phyloP scores from a whole-genome alignment of 37 sponge, comb jelly and placozoan species.

The Aplysina aerophoba region DNA sequence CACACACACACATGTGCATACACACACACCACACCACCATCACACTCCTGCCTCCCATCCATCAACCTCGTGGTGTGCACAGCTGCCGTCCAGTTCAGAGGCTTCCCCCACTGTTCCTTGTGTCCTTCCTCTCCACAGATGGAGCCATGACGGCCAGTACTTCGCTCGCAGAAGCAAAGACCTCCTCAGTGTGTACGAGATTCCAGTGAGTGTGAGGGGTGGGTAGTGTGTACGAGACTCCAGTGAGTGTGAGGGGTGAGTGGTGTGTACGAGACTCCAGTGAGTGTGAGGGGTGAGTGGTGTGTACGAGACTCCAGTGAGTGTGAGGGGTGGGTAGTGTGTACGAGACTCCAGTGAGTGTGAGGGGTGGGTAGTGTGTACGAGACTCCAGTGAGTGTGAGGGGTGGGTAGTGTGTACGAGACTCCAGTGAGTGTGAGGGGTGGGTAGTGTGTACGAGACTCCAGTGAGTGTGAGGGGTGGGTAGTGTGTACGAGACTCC shows the following conservation, averaged over 20 bases:
- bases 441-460: constrained; percentile 86
- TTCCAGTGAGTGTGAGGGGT: constrained; percentile 62
- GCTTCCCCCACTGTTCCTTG: too few relatives aligned
- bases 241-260: constrained; percentile 53
- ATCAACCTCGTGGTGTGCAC: too few relatives aligned
- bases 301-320: background rate
- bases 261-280: background rate
- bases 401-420: constrained; percentile 73
- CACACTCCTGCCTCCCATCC: too few relatives aligned
- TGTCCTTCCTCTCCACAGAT: constrained; percentile 50
- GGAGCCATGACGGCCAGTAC: constrained; percentile 88
- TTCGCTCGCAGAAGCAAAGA: constrained; percentile 82
- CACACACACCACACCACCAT: too few relatives aligned
- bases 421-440: constrained; percentile 73
- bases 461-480: constrained; percentile 73
- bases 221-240: background rate
- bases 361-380: background rate
- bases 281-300: too few relatives aligned
- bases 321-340: background rate
- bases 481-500: constrained; percentile 84
- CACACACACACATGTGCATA: too few relatives aligned
- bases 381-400: too few relatives aligned
- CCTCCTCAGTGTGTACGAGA: constrained; percentile 83
- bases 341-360: too few relatives aligned
- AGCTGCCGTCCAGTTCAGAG: too few relatives aligned